Evolutionary conservation across 1,140 invertebrate genomes (phyloP).

Genomic region (Parasteatoda tepidariorum): DNA sequence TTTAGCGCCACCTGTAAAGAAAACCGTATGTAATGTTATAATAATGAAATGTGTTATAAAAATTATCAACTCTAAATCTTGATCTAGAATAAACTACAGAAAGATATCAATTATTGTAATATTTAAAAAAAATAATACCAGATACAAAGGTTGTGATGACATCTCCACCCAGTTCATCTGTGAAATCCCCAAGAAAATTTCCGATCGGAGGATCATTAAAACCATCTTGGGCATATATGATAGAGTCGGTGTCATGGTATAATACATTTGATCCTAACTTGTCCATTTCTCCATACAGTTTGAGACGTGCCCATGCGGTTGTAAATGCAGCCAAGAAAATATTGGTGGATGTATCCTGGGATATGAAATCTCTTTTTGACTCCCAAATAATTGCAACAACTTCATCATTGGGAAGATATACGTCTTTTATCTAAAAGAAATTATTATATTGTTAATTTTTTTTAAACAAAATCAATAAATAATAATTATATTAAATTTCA

Average conservation of each 20-base stretch:
- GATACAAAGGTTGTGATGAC: not conserved
- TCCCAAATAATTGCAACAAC: not conserved
- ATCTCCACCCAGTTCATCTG: not conserved
- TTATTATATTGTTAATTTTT: not conserved
- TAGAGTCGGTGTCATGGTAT: too few species aligned
- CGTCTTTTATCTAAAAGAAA: not conserved
- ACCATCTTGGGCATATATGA: too few species aligned
- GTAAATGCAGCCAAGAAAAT: not conserved
- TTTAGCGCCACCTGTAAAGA: slow-evolving; percentile 1
- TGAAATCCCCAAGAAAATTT: slow-evolving; percentile 3
- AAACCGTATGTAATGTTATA: not conserved
- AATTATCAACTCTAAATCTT: too few species aligned
- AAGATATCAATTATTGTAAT: not conserved
- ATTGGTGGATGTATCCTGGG: not conserved
- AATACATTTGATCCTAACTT: not conserved
- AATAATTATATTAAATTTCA: not conserved
- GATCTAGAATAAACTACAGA: too few species aligned
- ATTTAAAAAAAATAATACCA: not conserved
- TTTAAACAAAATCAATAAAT: not conserved
- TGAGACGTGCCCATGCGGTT: not conserved
- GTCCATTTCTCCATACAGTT: not conserved
- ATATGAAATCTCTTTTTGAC: not conserved
- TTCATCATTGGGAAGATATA: not conserved
- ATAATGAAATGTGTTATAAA: not conserved
- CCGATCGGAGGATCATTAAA: too few species aligned